Evolutionary conservation across 1,140 invertebrate genomes (phyloP).

Genomic region (Steinernema feltiae): DNA sequence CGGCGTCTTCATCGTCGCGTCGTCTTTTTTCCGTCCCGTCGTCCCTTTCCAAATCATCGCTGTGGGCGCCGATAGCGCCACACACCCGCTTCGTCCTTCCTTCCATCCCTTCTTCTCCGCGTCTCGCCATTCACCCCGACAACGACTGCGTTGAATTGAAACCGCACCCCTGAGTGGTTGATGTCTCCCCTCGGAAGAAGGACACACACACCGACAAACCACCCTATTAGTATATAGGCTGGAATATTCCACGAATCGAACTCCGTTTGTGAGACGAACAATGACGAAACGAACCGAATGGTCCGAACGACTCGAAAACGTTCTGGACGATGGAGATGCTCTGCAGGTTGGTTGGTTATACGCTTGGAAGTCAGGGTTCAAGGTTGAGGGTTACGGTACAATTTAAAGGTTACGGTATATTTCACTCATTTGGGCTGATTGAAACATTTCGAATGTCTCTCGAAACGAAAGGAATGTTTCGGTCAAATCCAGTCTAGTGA

Average conservation of each 20-base stretch:
- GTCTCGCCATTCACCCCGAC: neutral
- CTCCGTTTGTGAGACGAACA: too few species aligned
- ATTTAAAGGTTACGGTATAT: too few species aligned
- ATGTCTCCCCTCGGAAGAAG: neutral
- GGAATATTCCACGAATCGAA: neutral
- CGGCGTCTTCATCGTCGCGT: conserved; percentile 8
- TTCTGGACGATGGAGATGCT: neutral
- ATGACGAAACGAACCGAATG: conserved; percentile 8
- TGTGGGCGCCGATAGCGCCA: conserved; percentile 9
- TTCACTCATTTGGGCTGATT: too few species aligned
- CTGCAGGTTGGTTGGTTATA: neutral
- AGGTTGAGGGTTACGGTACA: too few species aligned
- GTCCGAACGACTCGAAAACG: conserved; percentile 4
- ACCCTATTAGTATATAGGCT: neutral
- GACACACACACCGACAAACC: too few species aligned
- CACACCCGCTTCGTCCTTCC: neutral
- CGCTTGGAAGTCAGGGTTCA: too few species aligned
- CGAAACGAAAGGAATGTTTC: too few species aligned
- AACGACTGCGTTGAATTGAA: neutral
- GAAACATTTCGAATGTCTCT: too few species aligned
- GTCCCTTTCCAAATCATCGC: neutral
- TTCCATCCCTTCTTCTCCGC: neutral
- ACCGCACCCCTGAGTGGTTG: neutral
- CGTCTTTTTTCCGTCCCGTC: conserved; percentile 12
- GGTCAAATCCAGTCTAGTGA: too few species aligned